These are phyloP conservation scores for Molothrus aeneus DNA, from an alignment of 2,797 vertebrate species.

Conservation along the genomic window DNA sequence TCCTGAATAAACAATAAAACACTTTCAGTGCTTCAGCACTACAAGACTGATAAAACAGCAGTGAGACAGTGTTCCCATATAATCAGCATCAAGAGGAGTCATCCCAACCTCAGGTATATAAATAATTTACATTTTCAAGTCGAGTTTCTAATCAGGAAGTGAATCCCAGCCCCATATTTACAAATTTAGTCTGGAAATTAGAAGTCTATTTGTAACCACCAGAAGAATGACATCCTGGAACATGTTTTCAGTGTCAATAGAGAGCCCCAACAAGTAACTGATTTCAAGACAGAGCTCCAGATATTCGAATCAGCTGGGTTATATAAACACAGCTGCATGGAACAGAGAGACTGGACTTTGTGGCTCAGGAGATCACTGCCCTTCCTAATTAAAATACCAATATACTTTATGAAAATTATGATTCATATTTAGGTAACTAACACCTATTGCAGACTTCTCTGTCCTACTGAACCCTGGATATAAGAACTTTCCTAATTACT, in stretches of 20 bases:
- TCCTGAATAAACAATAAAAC: not conserved
- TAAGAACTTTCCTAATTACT: not conserved
- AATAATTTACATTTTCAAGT: conserved; percentile 4
- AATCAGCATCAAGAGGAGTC: not conserved
- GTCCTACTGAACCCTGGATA: not conserved
- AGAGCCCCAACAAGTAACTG: not conserved
- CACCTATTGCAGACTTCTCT: not conserved
- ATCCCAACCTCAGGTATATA: not conserved
- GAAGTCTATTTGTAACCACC: not conserved
- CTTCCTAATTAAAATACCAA: conserved; percentile 27
- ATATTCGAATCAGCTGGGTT: not conserved
- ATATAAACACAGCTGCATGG: conserved; percentile 45
- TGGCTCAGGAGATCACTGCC: not conserved
- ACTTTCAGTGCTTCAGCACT: not conserved
- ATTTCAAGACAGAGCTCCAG: not conserved
- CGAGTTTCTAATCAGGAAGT: not conserved
- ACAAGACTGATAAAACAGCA: not conserved
- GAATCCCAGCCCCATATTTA: not conserved
- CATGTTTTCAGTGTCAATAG: not conserved
- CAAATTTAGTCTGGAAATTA: not conserved
- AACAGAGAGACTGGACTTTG: not conserved
- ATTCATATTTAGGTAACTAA: not conserved
- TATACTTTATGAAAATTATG: not conserved
- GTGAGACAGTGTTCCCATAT: not conserved
- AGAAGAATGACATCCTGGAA: not conserved